Percentiles rank a stretch among this genome's conserved stretches.
Conservation (phyloP, 53 echinoderm and acorn worm species). For the Zoroaster sp. region DNA sequence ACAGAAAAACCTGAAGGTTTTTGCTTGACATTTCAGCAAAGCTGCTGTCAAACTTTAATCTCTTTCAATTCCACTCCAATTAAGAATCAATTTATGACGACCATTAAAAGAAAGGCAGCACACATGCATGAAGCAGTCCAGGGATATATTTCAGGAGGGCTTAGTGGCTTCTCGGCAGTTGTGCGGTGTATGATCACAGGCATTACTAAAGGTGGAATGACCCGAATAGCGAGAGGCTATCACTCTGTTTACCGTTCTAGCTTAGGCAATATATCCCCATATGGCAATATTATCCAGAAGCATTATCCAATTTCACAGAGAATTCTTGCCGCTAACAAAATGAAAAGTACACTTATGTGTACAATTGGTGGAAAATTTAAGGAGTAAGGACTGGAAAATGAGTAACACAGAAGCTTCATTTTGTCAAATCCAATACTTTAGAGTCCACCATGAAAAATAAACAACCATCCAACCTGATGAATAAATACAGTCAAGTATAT, state of each 20-base stretch:
- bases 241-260: background rate
- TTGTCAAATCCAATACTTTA: too few species aligned
- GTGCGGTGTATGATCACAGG: background rate
- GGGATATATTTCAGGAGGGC: background rate
- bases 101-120: background rate
- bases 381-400: too few species aligned
- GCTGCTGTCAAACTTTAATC: background rate
- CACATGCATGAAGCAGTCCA: background rate
- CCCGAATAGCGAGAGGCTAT: background rate
- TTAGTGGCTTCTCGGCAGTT: background rate
- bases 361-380: too few species aligned
- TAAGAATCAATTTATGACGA: background rate
- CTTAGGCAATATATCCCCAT: background rate
- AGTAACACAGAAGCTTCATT: too few species aligned
- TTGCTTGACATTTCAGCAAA: background rate
- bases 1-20: background rate
- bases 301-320: background rate
- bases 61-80: background rate
- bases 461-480: too few species aligned
- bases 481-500: too few species aligned
- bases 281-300: background rate
- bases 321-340: background rate
- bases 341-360: background rate
- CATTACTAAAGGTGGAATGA: background rate
- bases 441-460: too few species aligned